Base-by-base conservation (phyloP, 2,113 vertebrate genomes). In the Planiliza haematocheilus region DNA sequence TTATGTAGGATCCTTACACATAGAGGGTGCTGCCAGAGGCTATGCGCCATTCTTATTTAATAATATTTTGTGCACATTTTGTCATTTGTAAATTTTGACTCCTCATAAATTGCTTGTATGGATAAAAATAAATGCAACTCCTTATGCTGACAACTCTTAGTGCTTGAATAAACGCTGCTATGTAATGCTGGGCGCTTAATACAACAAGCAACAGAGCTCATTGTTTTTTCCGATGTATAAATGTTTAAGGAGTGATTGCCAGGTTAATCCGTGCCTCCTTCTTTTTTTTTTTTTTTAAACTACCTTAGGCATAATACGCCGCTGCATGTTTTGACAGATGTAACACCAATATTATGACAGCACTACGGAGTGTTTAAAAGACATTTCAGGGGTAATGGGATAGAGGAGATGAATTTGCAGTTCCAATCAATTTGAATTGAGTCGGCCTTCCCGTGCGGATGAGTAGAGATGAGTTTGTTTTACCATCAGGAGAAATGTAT, bases 261-360 rank as follows among this genome's bases (percentile, higher is more conserved):
- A 59, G 46, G 10, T 39, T 83, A 84, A 83, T 79, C 61, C 74
- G 30, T 61, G 45, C 73, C 24, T 5, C 24, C 5, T 13, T 34
- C 20, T 16, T 8, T 36, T 34, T 60, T 17, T 49, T 20, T 56
- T 65, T 56, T 50, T 20, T 18, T 16, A 16, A 6, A 82, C 9
- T 5, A 62, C 77, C n/a, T 64, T 70, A 66, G 77, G 65, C 58
- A 79, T 36, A 66, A 79, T 75, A 79, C 34, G 10, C 66, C 4
- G 36, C 72, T 80, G 55, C 68, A 52, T 91, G 86, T 90, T 91
- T 70, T 90, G 85, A 91, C 86, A 86, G 81, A 77, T 79, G 60
- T 53, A 73, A 84, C 81, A 81, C 58, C 67, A 90, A 91, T 87
- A 85, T 92, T 91, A 74, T 90, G 91, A 91, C 89, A 90, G 79